phyloP scores from a whole-genome alignment of 2,888 invertebrate genomes.

The Steinernema scapterisci region DNA sequence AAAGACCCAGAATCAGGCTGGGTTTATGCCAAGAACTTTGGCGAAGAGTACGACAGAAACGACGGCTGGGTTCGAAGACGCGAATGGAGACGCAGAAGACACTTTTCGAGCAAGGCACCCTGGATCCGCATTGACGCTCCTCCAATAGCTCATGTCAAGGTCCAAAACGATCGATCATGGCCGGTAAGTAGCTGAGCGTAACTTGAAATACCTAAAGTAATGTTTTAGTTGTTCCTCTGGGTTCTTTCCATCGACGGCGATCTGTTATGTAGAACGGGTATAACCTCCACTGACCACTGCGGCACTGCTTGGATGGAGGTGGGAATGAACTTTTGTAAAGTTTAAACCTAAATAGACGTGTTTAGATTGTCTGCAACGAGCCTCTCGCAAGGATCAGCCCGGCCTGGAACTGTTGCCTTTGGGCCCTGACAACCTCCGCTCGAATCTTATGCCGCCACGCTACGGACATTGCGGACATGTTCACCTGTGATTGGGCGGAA shows the following conservation, averaged over 20 bases:
- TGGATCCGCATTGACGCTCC: conserved; percentile 22
- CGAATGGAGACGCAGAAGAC: conserved; percentile 15
- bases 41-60: not conserved
- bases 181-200: conserved; percentile 1
- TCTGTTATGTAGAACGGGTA: conserved; percentile 13
- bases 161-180: conserved; percentile 20
- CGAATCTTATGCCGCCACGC: conserved; percentile 3
- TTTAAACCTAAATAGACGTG: too few relatives aligned
- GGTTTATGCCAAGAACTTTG: conserved; percentile 11
- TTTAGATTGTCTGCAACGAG: conserved; percentile 15
- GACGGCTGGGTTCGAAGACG: not conserved
- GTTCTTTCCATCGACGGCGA: conserved; percentile 18
- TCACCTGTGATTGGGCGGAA: conserved; percentile 19
- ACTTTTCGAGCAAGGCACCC: conserved; percentile 20
- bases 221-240: conserved; percentile 15
- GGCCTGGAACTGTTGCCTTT: conserved; percentile 15
- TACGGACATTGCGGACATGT: conserved; percentile 17
- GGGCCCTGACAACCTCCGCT: conserved; percentile 15
- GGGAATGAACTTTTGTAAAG: not conserved
- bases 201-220: too few relatives aligned
- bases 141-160: conserved; percentile 11
- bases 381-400: conserved; percentile 3
- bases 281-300: not conserved
- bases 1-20: conserved; percentile 20
- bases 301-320: conserved; percentile 24